Conservation (phyloP, 2,797 vertebrate genomes). For the Microctenopoma stevenorrisi region DNA sequence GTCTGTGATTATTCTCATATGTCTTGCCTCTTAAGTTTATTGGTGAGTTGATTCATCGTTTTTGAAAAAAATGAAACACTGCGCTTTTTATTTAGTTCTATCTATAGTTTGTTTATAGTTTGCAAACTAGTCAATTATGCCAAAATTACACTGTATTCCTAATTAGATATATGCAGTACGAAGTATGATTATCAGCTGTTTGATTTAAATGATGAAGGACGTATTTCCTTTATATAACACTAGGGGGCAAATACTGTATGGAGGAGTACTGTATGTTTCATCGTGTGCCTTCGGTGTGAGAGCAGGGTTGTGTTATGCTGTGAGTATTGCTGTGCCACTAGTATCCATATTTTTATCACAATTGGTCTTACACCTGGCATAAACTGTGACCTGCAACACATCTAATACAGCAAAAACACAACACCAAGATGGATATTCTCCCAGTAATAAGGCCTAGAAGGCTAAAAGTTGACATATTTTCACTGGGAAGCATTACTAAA, state of each 20-base stretch:
- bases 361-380: not conserved
- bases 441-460: not conserved
- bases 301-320: not conserved
- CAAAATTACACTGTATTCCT: too few relatives aligned
- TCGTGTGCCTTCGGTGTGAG: not conserved
- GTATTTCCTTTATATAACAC: constrained; percentile 13
- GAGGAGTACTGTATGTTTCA: not conserved
- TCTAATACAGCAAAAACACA: not conserved
- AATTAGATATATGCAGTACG: too few relatives aligned
- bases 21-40: too few relatives aligned
- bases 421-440: not conserved
- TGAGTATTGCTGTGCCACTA: not conserved
- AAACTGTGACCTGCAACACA: not conserved
- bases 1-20: too few relatives aligned
- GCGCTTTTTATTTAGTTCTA: too few relatives aligned
- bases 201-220: not conserved
- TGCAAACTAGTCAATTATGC: too few relatives aligned
- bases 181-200: not conserved
- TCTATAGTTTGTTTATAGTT: too few relatives aligned
- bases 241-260: constrained; percentile 26
- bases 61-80: too few relatives aligned
- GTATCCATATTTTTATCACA: not conserved
- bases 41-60: too few relatives aligned
- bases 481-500: not conserved
- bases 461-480: not conserved